Base-by-base conservation (phyloP, 2,888 invertebrate species). In the Choristoneura rosaceana region DNA sequence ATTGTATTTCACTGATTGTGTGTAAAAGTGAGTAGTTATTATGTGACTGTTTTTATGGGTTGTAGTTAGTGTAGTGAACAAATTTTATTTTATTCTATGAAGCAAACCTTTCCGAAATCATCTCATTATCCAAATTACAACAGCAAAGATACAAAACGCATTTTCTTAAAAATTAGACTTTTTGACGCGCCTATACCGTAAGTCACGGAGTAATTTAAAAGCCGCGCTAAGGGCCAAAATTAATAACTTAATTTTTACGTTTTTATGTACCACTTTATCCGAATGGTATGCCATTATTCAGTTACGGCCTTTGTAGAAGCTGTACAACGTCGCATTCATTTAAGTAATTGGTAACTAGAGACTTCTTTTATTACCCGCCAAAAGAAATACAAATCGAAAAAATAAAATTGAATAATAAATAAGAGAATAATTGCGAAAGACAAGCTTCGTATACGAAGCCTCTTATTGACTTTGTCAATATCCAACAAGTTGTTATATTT, bases 401-500 rank as follows among this genome's bases (percentile, higher is more conserved):
- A 45, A 66, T 65, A 82, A 81, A 81, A 83, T 78, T 79, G 80
- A 83, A 85, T 85, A 85, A 85, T 83, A 84, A 85, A 85, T 84
- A 81, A 85, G 82, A 76, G 76, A 83, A 86, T 87, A 85, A 86
- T 87, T 87, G 82, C 79, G 79, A 80, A 76, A 77, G 82, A 84
- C 83, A 78, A 81, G 78, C 80, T 81, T 84, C 84, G 86, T 85
- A 81, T 80, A 76, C 71, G 76, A 80, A 81, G 73, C 76, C 33
- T 74, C 74, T 79, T 80, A 78, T 79, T 79, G 75, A 78, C 79
- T 79, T 74, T 74, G 73, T 80, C 78, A 78, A 78, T 78, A 77
- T 70, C 69, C 74, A 77, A 74, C 55, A 55, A 55, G 25, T 55
- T 55, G 12, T 25, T 55, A 55, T 55, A 55, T 55, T 55, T 12